phyloP scores from a whole-genome alignment of 2,888 invertebrate species.

The Pherbina coryleti region DNA sequence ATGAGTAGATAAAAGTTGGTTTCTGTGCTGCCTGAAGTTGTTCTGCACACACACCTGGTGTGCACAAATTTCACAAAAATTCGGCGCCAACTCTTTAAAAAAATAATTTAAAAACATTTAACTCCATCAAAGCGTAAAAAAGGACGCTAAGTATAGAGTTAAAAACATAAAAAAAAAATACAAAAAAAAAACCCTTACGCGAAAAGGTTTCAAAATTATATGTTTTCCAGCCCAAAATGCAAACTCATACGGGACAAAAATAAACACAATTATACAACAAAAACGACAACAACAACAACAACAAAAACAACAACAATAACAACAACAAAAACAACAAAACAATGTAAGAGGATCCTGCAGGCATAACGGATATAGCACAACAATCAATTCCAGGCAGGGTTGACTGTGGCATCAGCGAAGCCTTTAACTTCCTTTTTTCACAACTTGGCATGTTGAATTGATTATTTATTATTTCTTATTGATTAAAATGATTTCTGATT shows the following conservation, averaged over 20 bases:
- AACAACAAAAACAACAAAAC: constrained; percentile 49
- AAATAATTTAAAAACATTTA: constrained; percentile 26
- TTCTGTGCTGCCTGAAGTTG: too few relatives aligned
- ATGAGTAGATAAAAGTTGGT: too few relatives aligned
- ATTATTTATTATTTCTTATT: constrained; percentile 59
- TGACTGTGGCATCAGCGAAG: constrained; percentile 38
- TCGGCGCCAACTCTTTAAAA: constrained; percentile 7
- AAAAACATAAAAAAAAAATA: background rate
- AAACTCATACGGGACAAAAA: constrained; percentile 14
- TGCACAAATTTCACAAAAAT: background rate
- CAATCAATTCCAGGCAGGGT: background rate
- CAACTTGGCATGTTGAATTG: constrained; percentile 49
- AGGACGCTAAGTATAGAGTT: too few relatives aligned
- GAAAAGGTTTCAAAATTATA: constrained; percentile 32
- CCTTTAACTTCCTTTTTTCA: constrained; percentile 53
- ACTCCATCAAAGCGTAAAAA: constrained; percentile 27
- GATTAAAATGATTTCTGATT: constrained; percentile 45
- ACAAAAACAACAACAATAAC: constrained; percentile 48
- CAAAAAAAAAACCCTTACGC: constrained; percentile 19
- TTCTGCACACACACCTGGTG: constrained; percentile 2
- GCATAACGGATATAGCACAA: constrained; percentile 48
- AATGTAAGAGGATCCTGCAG: constrained; percentile 8
- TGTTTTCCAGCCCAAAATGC: constrained; percentile 34
- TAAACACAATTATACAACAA: background rate
- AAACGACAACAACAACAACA: constrained; percentile 48